Base-by-base conservation (phyloP, 2,113 vertebrate species). In the Perca fluviatilis region DNA sequence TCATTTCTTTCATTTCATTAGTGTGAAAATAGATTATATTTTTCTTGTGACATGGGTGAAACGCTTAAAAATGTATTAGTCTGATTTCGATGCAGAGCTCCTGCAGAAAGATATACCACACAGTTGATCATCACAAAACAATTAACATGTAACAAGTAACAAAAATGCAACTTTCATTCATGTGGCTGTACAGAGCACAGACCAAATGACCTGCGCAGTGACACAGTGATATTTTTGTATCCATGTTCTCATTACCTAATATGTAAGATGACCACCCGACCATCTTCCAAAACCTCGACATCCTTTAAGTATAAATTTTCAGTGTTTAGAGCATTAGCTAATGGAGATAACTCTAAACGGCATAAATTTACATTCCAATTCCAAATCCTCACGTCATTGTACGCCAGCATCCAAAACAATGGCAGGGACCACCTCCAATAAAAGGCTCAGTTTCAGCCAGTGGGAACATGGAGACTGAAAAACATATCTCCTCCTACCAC, bases 401-500 rank as follows among this genome's bases (percentile, higher is more conserved):
- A 47, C 1, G 5, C 19, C 61, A 78, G 33, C 76, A 65, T 77
- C 36, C 75, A 61, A 80, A 91, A 92, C 74, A 91, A 86, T 72
- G 21, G 65, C 25, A 77, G 51, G 49, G 74, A 76, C 77, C 77
- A 67, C 75, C 81, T 87, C 86, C 69, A 80, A 60, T 68, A 82
- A 77, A 79, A 86, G 70, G 70, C 74, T 89, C 77, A 65, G 60
- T 92, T 91, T 88, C 82, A 87, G 89, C 72, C 83, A 82, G 71
- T 90, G 88, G 90, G 89, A 94, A 90, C 62, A 84, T 46, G 58
- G 70, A 81, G 73, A 51, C 54, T 79, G 50, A 88, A 90, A 91
- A 85, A 79, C 79, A 86, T 77, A 84, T 85, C 85, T 86, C 84
- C 68, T 76, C 82, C 88, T 80, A 85, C 83, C 40, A 67, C 82